phyloP scores from a whole-genome alignment of 2,888 invertebrate species.

The Hybos culiciformis region DNA sequence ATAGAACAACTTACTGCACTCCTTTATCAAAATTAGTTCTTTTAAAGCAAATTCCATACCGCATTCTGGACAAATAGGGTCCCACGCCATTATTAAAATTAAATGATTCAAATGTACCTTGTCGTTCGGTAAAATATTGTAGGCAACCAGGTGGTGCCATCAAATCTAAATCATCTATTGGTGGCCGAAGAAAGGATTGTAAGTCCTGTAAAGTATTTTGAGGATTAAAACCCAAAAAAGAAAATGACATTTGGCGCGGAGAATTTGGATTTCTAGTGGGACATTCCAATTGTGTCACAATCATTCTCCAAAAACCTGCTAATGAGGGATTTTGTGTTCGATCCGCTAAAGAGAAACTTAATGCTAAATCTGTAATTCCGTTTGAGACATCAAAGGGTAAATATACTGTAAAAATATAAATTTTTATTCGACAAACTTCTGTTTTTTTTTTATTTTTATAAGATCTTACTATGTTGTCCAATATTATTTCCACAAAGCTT shows the following conservation, averaged over 20 bases:
- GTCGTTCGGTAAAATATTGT: slow-evolving; percentile 47
- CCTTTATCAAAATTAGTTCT: slow-evolving; percentile 20
- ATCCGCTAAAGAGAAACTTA: slow-evolving; percentile 37
- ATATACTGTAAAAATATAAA: slow-evolving; percentile 17
- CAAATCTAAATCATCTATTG: slow-evolving; percentile 22
- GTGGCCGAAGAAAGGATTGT: slow-evolving; percentile 23
- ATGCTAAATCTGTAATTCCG: slow-evolving; percentile 29
- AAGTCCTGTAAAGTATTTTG: slow-evolving; percentile 20
- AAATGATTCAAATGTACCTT: slow-evolving; percentile 44
- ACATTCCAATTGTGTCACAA: slow-evolving; percentile 48
- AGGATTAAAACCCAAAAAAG: not conserved
- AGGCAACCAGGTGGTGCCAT: slow-evolving; percentile 49
- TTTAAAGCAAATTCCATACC: slow-evolving; percentile 52
- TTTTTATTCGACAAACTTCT: not conserved
- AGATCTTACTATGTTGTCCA: slow-evolving; percentile 45
- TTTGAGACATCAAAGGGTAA: slow-evolving; percentile 27
- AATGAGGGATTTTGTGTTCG: slow-evolving; percentile 31
- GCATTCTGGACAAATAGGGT: slow-evolving; percentile 43
- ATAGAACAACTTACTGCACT: slow-evolving; percentile 23
- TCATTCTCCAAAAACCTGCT: slow-evolving; percentile 44
- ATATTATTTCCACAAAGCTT: slow-evolving; percentile 47
- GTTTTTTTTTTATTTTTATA: not conserved
- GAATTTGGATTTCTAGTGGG: slow-evolving; percentile 15
- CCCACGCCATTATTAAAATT: slow-evolving; percentile 43
- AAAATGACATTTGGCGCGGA: not conserved